Base-by-base conservation (phyloP, 2,888 invertebrate species). In the Poecilobothrus nobilitatus region DNA sequence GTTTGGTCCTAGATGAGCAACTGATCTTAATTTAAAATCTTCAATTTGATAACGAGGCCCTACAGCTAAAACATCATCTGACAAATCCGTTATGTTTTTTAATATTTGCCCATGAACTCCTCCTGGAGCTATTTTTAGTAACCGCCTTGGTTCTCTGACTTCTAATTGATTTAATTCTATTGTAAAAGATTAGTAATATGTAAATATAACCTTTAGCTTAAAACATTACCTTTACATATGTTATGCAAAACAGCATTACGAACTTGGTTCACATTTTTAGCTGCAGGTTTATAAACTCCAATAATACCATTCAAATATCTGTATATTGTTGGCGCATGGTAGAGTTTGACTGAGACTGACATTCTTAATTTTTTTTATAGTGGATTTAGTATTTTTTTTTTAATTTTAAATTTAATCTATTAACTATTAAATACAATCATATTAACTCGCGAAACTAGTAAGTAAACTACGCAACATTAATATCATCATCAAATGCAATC, bases 231-330 rank as follows among this genome's bases (percentile, higher is more conserved):
- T 85, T 84, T 82, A 76, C 88, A 88, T 70, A 92, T 77, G 77
- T 90, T 89, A 62, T 82, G 78, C 71, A 87, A 80, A 65, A 92
- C 80, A 3, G 85, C 86, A 66, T 84, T 81, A 74, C 86, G 84
- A 0, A 90, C 82, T 75, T 83, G 83, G 22, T 76, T 76, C 0
- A 86, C 80, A 63, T 85, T 81, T 53, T 88, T 82, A 67, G 86
- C 86, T 0, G 88, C 78, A 18, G 93, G 92, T 80, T 95, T 95
- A 75, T 90, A 93, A 18, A 94, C 82, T 79, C 91, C 91, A 71
- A 92, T 82, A 9, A 94, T 76, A 34, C 94, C 94, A 80, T 89
- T 90, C 67, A 95, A 78, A 37, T 83, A 78, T 74, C 85, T 88
- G 82, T 87, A 92, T 4, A 89, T 86, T 62, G 82, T 76, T 61